Conservation (phyloP, 2,888 invertebrate species). For the Acanthococcus lagerstroemiae region DNA sequence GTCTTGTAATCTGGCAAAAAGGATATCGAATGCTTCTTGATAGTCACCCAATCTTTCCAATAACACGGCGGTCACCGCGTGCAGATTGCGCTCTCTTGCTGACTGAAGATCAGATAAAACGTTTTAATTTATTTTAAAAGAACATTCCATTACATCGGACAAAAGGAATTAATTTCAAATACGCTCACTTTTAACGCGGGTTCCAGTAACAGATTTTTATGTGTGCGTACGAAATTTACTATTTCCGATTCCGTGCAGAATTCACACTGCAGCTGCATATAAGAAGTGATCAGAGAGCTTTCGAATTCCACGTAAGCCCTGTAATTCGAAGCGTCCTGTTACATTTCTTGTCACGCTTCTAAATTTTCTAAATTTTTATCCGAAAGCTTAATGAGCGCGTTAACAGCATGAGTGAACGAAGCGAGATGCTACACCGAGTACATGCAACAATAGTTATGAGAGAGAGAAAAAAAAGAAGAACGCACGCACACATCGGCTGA, state of each 20-base stretch:
- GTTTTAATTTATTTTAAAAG: neutral
- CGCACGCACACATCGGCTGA: too few relatives aligned
- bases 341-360: constrained; percentile 36
- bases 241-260: constrained; percentile 47
- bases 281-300: constrained; percentile 48
- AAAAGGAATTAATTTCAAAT: neutral
- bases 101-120: constrained; percentile 2
- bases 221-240: constrained; percentile 46
- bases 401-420: too few relatives aligned
- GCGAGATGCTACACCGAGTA: too few relatives aligned
- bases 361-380: neutral
- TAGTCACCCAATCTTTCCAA: constrained; percentile 66
- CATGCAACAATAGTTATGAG: too few relatives aligned
- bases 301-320: constrained; percentile 38
- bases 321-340: constrained; percentile 39
- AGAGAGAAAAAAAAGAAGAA: too few relatives aligned
- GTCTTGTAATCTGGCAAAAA: constrained; percentile 45
- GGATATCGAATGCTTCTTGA: constrained; percentile 42
- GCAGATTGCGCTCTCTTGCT: constrained; percentile 46
- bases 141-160: neutral
- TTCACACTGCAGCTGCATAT: constrained; percentile 54
- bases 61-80: constrained; percentile 59
- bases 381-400: neutral
- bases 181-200: constrained; percentile 46
- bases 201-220: constrained; percentile 53